Evolutionary conservation across 2,888 invertebrate species (phyloP), one percentile per base, ranked within the genome.

Genomic region (Phasia obesa): DNA sequence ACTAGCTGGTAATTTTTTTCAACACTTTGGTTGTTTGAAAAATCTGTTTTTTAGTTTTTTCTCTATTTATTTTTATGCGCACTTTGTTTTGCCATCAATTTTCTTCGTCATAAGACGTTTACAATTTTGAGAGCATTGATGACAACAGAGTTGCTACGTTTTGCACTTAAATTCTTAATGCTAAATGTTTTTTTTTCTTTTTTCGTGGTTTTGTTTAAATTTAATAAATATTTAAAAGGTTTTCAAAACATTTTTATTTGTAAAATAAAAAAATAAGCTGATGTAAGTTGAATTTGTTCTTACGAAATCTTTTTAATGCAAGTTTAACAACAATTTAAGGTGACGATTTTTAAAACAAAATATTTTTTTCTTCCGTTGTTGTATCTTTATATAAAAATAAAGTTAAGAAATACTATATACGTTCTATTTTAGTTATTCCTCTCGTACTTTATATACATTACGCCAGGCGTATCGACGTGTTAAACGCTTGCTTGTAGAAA

Each of bases 301-400:
- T 88, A 80, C 86, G 87, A 87, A 88, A 88, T 87, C 53, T 84
- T 84, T 84, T 84, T 51, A 51, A 73, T 49, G 25, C 47, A 49
- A 13, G 31, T 59, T 57, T 15, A 65, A 85, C 65, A 79, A 59
- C 51, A 65, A 31, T 51, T 67, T 67, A 17, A 81, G 44, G 70
- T 80, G 84, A 78, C 86, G 88, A 88, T 88, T 88, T 81, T 88
- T 88, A 88, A 88, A 88, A 88, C 88, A 88, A 88, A 88, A 69
- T 76, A 69, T 44, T 6, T n/a, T 49, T 23, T 23, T 19, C 23
- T 17, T 38, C 49, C 17, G 44, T 44, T n/a, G 21, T 25, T 60
- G 19, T n/a, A 86, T 86, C 79, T 78, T 70, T 79, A 75, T 73
- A 27, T 15, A 55, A 27, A 7, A 6, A 1, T 25, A 27, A 23